phyloP scores from a whole-genome alignment of 53 echinoderm and acorn worm species.

The Astropecten irregularis region DNA sequence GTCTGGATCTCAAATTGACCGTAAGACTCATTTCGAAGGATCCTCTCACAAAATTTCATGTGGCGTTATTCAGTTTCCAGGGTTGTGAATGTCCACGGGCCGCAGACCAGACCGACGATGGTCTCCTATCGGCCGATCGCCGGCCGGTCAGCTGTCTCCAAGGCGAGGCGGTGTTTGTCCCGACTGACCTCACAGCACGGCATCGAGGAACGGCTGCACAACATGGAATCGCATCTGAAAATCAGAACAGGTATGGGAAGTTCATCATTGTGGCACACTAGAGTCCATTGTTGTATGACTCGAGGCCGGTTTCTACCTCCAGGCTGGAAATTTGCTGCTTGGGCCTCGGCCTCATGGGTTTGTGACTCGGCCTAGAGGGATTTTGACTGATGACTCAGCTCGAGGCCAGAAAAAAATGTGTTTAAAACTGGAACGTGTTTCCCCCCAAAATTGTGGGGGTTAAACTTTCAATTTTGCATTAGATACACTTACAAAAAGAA shows the following conservation, averaged over 20 bases:
- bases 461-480: no score
- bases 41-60: no score
- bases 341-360: no score
- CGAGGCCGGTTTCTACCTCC: neutral
- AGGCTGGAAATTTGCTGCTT: neutral
- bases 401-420: neutral
- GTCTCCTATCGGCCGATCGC: conserved; percentile 31
- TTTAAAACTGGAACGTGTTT: neutral
- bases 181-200: conserved; percentile 44
- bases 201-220: conserved; percentile 83
- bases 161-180: conserved; percentile 30
- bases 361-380: no score
- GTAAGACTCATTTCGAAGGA: no score
- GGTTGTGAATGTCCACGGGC: conserved; percentile 86
- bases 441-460: no score
- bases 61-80: conserved; percentile 79
- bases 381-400: no score
- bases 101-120: conserved; percentile 88
- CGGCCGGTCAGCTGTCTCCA: conserved; percentile 49
- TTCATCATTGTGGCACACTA: no score
- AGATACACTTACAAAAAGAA: no score
- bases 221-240: conserved; percentile 92
- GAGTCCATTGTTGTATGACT: no score
- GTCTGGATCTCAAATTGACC: no score
- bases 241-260: conserved; percentile 48